Evolutionary conservation across 2,888 invertebrate genomes (phyloP), one percentile per base, ranked within the genome.

Genomic region (Aplocera efformata): DNA sequence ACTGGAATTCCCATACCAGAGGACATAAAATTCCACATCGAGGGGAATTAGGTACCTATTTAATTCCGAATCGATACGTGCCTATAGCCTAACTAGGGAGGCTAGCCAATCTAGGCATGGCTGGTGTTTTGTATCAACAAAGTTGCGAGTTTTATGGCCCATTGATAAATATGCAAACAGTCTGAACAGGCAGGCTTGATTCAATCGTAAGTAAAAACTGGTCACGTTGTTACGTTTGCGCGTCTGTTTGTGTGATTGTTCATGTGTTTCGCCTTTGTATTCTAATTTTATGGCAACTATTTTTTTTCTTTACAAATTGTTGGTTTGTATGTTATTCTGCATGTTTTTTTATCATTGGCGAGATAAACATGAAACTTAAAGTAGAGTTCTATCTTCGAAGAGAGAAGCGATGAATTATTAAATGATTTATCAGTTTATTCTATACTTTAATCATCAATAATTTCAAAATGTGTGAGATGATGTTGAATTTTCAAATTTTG

Each of bases 301-400:
- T 17, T 2, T 17, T 3, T 17, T 17, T 17, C 5, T 17, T 3
- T 17, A 17, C 5, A 5, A 3, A 17, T 17, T 17, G 13, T 5
- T 3, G 13, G 2, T 17, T 17, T 3, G 5, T 17, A 17, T 5
- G 3, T 17, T 3, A 17, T 17, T 17, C 5, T 17, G 13, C 13
- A 5, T 17, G n/a, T n/a, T 3, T 17, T 3, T 17, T 17, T 17
- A 17, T 17, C 13, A 17, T 17, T 17, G 5, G n/a, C 5, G 13
- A 17, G 13, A 17, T 55, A 55, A 43, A 58, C 47, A 40, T 54
- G 67, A 75, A 74, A 66, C 50, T 40, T 23, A 43, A 51, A n/a
- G n/a, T n/a, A n/a, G n/a, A n/a, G n/a, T n/a, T n/a, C n/a, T n/a
- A n/a, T n/a, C n/a, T n/a, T n/a, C n/a, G n/a, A n/a, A n/a, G n/a